Evolutionary conservation across 1,140 invertebrate species (phyloP), one percentile per base, ranked within the genome.

Genomic region (Heliconius himera): DNA sequence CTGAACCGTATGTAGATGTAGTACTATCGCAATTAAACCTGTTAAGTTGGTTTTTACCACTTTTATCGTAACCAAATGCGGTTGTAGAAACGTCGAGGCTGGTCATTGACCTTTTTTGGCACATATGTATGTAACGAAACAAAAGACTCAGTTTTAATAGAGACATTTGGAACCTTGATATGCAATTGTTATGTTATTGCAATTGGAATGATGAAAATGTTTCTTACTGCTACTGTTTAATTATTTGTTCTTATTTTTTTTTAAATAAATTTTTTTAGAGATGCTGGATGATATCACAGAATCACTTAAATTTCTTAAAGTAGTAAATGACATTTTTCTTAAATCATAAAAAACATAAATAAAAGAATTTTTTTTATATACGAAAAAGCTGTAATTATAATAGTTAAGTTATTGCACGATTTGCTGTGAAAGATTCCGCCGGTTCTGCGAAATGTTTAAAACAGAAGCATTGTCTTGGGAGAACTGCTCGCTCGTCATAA

Each of bases 31-130:
- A 82, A 91, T 87, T 89, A 73, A 82, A 81, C 60, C 77, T 75
- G 73, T 79, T 81, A 36, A 26, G 46, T 80, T 78, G 70, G 80
- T 75, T 83, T 85, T 83, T 84, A 86, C 86, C 80, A 85, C 82
- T 82, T 84, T 91, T 91, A 89, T 88, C 82, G 81, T 86, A 33
- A 76, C 84, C 83, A 83, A 86, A 83, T 83, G 83, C 75, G 84
- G 85, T 87, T 89, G 89, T 93, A 92, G 90, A 93, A 93, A 92
- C 91, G 89, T 89, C 93, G 91, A 93, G 91, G 91, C 90, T 93
- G 92, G 93, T 93, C 93, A 91, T 92, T 93, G 93, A 94, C 91
- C 91, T 94, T 93, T 93, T 93, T 93, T 89, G 88, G 89, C 89
- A 92, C 89, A 91, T 93, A 89, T 89, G 86, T 89, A 36, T 36